These are phyloP conservation scores for Aegotheles bennettii DNA, from an alignment of 2,113 vertebrate species.

Conservation along the genomic window DNA sequence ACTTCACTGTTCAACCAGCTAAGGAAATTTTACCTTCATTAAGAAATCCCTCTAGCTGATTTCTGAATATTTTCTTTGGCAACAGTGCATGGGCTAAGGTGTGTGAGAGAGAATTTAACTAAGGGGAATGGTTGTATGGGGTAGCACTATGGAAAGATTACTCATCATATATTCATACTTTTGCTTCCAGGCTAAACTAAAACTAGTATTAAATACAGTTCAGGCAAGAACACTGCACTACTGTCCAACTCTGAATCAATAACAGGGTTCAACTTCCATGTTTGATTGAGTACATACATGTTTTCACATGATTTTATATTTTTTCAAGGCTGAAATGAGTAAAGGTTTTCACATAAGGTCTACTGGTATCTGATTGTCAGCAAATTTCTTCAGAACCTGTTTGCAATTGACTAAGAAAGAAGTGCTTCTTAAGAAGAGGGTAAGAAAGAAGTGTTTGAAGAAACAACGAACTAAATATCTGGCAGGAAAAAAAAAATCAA, in stretches of 20 bases:
- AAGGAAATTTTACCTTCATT: background rate
- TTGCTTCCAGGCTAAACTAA: background rate
- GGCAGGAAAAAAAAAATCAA: background rate
- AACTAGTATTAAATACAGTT: background rate
- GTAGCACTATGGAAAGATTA: background rate
- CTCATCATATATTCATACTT: background rate
- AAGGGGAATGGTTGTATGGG: background rate
- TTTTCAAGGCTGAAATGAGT: background rate
- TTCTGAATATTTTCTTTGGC: background rate
- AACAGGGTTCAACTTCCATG: background rate
- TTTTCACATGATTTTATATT: background rate
- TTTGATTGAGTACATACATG: fast-evolving
- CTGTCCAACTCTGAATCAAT: background rate
- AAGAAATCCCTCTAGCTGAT: background rate
- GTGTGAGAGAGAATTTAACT: background rate
- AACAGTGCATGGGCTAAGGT: background rate
- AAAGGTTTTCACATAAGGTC: background rate
- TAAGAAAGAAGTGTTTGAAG: conserved; percentile 37
- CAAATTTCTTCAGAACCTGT: conserved; percentile 26
- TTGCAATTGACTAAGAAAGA: conserved; percentile 33
- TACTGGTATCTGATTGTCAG: background rate
- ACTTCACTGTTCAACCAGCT: background rate
- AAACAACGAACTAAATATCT: background rate
- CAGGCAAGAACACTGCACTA: background rate
- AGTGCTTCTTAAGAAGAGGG: conserved; percentile 1